Base-by-base conservation (phyloP, 2,113 vertebrate genomes). In the Pteronura brasiliensis region DNA sequence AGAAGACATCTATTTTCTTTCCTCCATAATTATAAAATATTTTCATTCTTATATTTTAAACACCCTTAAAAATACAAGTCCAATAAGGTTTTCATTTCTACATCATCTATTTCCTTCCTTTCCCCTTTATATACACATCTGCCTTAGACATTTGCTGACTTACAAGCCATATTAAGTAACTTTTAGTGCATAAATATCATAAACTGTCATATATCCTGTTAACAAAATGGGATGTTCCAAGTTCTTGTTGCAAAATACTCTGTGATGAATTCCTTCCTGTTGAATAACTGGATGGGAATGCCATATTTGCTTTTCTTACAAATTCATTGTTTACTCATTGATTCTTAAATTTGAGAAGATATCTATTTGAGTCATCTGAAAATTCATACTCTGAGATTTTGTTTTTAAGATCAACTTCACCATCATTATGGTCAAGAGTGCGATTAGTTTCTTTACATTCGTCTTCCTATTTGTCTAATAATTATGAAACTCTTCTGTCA, bases 271-370 rank as follows among this genome's bases (percentile, higher is more conserved):
- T 49, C 57, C 36, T 93, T 93, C 69, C 83, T 44, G 27, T 63
- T 82, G 59, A 42, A 57, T 84, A 67, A 84, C 36, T 88, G 52
- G 27, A 21, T 74, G 6, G 55, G 52, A 72, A 93, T 93, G 67
- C 82, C 3, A 5, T 76, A 88, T 88, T 97, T 88, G 77, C 77
- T 93, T 69, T 74, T 65, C 55, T 83, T 95, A 89, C 63, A 88
- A 36, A 55, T 89, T 5, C 14, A 59, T 34, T 83, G 17, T 82
- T 42, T 44, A 61, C 13, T 71, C 74, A 47, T 65, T 90, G 82
- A 91, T 71, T 92, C 31, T 84, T 88, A 36, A 80, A 15, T 92
- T 84, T 84, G n/a, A 95, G 39, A 89, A 93, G 92, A 59, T 95
- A 52, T 87, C 29, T 63, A 31, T 90, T 72, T 94, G 55, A 88